Evolutionary conservation across 2,888 invertebrate genomes (phyloP).

Genomic region (Anoplius nigerrimus): DNA sequence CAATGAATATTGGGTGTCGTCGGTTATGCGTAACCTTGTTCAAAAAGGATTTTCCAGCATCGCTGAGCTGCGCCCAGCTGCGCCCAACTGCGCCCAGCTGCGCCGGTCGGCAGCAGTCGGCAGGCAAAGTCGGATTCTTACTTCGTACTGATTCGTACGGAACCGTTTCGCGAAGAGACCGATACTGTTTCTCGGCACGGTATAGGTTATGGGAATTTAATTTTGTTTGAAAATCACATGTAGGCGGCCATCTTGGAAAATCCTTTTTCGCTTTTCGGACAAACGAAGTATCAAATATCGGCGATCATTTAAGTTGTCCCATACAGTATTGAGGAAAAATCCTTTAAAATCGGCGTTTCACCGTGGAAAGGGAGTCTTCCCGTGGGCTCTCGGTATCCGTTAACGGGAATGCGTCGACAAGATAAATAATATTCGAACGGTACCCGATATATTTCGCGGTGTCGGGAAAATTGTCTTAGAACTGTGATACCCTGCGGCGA

Average conservation of each 20-base stretch:
- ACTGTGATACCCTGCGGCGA: constrained; percentile 5
- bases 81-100: too few relatives aligned
- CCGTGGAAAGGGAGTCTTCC: background rate
- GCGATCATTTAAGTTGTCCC: background rate
- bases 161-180: too few relatives aligned
- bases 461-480: constrained; percentile 18
- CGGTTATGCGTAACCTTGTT: too few relatives aligned
- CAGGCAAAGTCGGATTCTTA: too few relatives aligned
- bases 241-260: constrained; percentile 48
- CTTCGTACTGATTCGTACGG: too few relatives aligned
- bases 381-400: background rate
- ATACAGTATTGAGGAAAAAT: constrained; percentile 1
- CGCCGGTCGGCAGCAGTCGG: too few relatives aligned
- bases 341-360: constrained; percentile 8
- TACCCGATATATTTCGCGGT: constrained; percentile 28
- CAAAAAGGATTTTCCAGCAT: too few relatives aligned
- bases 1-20: constrained; percentile 15
- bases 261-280: constrained; percentile 49
- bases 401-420: constrained; percentile 8
- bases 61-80: too few relatives aligned
- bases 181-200: too few relatives aligned
- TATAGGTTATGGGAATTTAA: too few relatives aligned
- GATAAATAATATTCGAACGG: too few relatives aligned
- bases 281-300: constrained; percentile 36
- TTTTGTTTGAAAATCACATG: too few relatives aligned